Percentiles rank a stretch among this genome's conserved stretches.
phyloP scores from a whole-genome alignment of 2,113 vertebrate species.

The Ciconia maguari region DNA sequence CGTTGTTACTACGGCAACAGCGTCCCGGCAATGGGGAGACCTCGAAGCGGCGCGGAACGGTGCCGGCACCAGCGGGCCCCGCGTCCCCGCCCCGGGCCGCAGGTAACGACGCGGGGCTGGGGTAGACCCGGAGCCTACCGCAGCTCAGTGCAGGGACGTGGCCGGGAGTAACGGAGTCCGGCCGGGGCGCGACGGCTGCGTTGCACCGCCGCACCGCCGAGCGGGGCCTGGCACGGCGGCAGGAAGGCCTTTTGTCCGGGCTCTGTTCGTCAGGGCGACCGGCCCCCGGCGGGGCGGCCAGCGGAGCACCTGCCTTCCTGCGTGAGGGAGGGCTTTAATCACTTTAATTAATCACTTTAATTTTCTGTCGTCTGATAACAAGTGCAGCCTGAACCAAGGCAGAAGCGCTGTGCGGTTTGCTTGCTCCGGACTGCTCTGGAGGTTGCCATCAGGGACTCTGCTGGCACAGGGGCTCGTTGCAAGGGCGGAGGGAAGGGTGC shows the following conservation, averaged over 20 bases:
- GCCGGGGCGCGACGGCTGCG: background rate
- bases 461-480: background rate
- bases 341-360: background rate
- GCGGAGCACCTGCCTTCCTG: background rate
- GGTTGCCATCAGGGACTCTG: background rate
- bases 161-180: background rate
- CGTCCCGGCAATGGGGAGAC: background rate
- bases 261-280: background rate
- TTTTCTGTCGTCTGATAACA: background rate
- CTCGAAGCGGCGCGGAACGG: background rate
- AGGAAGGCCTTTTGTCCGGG: background rate
- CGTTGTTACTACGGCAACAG: background rate
- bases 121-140: background rate
- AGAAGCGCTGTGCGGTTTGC: background rate
- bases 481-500: background rate
- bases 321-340: background rate
- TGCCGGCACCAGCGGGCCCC: background rate
- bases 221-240: background rate
- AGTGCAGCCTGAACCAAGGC: background rate
- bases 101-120: background rate
- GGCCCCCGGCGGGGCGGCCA: background rate
- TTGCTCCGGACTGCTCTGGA: background rate
- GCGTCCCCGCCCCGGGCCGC: background rate
- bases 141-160: background rate
- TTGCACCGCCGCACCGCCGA: background rate